phyloP scores from a whole-genome alignment of 2,113 vertebrate genomes.

The Eleginops maclovinus region DNA sequence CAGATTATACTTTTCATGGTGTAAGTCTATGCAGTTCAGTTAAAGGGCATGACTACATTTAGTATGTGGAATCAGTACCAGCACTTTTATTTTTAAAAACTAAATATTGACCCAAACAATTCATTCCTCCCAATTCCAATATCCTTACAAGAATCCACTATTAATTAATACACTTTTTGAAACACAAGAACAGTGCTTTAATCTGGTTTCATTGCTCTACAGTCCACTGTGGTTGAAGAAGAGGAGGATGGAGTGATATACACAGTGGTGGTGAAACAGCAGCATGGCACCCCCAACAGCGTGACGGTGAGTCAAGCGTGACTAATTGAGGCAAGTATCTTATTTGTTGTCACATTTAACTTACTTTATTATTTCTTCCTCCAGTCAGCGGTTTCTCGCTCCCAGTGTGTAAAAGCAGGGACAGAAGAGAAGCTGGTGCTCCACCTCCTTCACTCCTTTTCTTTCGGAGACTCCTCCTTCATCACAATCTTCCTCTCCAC shows the following conservation, averaged over 20 bases:
- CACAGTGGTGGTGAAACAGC: slow-evolving; percentile 84
- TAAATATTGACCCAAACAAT: neutral
- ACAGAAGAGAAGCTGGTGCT: slow-evolving; percentile 88
- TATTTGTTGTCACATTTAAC: neutral
- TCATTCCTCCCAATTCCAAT: neutral
- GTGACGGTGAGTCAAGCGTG: slow-evolving; percentile 56
- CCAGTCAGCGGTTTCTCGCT: slow-evolving; percentile 69
- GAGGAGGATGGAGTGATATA: slow-evolving; percentile 88
- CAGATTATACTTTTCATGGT: neutral
- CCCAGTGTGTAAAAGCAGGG: slow-evolving; percentile 87
- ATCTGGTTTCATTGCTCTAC: slow-evolving; percentile 10
- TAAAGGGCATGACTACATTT: neutral
- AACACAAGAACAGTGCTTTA: neutral
- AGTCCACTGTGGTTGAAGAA: slow-evolving; percentile 85
- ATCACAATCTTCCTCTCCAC: slow-evolving; percentile 90
- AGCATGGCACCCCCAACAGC: slow-evolving; percentile 49
- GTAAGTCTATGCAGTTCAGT: neutral
- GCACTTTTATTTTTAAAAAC: too few species aligned
- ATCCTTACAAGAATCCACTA: neutral
- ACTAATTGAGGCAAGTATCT: neutral
- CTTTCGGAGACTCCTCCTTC: slow-evolving; percentile 86
- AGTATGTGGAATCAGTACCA: neutral
- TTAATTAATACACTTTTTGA: neutral
- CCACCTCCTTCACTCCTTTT: slow-evolving; percentile 87
- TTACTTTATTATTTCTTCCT: slow-evolving; percentile 11